A percentile compares a stretch with the other conserved stretches of the same genome.
phyloP scores from a whole-genome alignment of 2,113 vertebrate genomes.

The Heptranchias perlo region DNA sequence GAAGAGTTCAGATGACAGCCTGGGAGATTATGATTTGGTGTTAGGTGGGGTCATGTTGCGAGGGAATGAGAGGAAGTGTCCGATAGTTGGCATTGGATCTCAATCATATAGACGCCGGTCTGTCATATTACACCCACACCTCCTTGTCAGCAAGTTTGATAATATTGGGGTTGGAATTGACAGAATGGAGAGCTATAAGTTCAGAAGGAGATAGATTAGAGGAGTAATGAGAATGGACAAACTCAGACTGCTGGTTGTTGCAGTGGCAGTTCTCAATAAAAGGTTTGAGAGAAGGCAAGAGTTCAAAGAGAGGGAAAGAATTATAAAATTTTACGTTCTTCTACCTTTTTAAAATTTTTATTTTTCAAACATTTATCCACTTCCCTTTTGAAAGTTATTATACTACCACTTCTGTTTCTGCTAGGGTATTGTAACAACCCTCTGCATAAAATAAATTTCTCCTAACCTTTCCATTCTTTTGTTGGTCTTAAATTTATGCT shows the following conservation, averaged over 20 bases:
- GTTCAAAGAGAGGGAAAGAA: background rate
- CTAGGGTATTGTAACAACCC: background rate
- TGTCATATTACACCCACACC: background rate
- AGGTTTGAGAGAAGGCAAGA: background rate
- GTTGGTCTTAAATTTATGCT: too few relatives aligned
- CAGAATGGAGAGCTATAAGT: background rate
- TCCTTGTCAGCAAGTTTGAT: background rate
- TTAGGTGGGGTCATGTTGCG: background rate
- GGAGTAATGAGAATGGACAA: too few relatives aligned
- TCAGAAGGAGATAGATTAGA: background rate
- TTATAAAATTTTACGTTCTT: background rate
- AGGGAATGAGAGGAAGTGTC: background rate
- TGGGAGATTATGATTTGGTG: background rate
- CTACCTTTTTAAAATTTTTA: background rate
- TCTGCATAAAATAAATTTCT: background rate
- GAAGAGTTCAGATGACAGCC: background rate
- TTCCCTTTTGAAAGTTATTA: background rate
- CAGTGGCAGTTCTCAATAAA: background rate
- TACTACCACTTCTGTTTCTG: background rate
- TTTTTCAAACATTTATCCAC: background rate
- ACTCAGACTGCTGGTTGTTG: too few relatives aligned
- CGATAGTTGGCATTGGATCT: background rate
- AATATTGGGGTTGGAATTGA: background rate
- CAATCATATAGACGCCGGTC: background rate
- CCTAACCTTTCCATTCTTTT: background rate